Evolutionary conservation across 92 coral and sea anemone genomes (phyloP).

Genomic region (Isaurus tuberculatus): DNA sequence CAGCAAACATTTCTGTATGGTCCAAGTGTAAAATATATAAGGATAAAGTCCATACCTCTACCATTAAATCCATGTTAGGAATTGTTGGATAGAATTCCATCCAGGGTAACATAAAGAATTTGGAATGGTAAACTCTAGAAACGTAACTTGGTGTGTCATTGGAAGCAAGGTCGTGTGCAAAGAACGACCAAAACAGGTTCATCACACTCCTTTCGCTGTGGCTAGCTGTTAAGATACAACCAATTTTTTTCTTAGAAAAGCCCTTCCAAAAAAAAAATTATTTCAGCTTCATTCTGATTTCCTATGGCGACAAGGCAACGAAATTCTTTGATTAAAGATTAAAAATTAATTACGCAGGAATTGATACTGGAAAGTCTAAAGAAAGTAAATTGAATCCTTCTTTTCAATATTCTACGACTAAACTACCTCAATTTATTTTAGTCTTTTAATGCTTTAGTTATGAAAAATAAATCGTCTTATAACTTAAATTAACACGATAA

Average conservation of each 20-base stretch:
- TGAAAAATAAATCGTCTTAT: too few species aligned
- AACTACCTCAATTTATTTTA: too few species aligned
- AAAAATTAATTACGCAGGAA: too few species aligned
- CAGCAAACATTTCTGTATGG: too few species aligned
- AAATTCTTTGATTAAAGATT: background rate
- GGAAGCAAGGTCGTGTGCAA: slow-evolving; percentile 72
- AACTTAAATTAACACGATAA: too few species aligned
- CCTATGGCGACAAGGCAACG: background rate
- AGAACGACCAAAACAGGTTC: slow-evolving; percentile 93
- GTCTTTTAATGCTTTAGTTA: too few species aligned
- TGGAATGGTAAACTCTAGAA: slow-evolving; percentile 90
- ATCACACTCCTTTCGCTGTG: slow-evolving; percentile 79
- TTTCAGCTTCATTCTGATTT: background rate
- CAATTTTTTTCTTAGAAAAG: background rate
- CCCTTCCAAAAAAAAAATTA: background rate
- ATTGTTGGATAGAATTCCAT: slow-evolving; percentile 82
- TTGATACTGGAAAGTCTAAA: too few species aligned
- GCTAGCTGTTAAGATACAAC: slow-evolving; percentile 47
- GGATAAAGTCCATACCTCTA: slow-evolving; percentile 78
- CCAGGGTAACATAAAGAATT: slow-evolving; percentile 90
- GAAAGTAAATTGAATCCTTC: too few species aligned
- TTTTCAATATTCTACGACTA: too few species aligned
- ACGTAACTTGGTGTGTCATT: slow-evolving; percentile 80
- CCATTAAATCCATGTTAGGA: slow-evolving; percentile 85
- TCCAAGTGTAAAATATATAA: too few species aligned